phyloP scores from a whole-genome alignment of 2,113 vertebrate genomes.

The Menura novaehollandiae region DNA sequence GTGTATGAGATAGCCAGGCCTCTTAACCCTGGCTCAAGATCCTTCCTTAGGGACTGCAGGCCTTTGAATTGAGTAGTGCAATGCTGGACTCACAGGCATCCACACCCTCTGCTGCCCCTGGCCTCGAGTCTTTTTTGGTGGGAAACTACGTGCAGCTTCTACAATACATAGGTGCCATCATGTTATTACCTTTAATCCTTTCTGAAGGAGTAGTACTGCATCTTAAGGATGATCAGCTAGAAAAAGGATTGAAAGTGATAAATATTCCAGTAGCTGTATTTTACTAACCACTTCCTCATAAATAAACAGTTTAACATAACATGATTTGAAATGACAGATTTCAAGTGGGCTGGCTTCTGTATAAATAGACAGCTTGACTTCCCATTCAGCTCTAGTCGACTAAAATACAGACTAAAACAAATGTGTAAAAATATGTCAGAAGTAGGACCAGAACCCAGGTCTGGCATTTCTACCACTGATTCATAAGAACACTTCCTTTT shows the following conservation, averaged over 20 bases:
- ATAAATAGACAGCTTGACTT: conserved; percentile 3
- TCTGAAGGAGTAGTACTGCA: not conserved
- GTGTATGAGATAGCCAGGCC: not conserved
- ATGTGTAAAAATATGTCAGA: conserved; percentile 47
- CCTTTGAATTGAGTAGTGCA: not conserved
- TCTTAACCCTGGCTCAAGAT: not conserved
- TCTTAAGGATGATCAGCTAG: not conserved
- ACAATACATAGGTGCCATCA: not conserved
- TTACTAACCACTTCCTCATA: not conserved
- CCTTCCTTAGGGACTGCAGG: not conserved
- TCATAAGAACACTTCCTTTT: conserved; percentile 49
- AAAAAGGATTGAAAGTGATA: not conserved
- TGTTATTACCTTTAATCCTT: not conserved
- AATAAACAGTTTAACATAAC: not conserved
- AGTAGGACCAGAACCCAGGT: conserved; percentile 32
- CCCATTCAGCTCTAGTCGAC: not conserved
- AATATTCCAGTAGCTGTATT: not conserved
- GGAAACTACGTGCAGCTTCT: not conserved
- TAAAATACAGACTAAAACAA: conserved; percentile 39
- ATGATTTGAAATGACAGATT: not conserved
- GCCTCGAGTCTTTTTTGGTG: not conserved
- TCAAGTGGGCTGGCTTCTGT: conserved; percentile 7
- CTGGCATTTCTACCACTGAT: conserved; percentile 44
- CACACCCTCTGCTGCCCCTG: not conserved
- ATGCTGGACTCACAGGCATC: not conserved